Evolutionary conservation across 2,113 vertebrate genomes (phyloP).

Genomic region (Emydocephalus ijimae): DNA sequence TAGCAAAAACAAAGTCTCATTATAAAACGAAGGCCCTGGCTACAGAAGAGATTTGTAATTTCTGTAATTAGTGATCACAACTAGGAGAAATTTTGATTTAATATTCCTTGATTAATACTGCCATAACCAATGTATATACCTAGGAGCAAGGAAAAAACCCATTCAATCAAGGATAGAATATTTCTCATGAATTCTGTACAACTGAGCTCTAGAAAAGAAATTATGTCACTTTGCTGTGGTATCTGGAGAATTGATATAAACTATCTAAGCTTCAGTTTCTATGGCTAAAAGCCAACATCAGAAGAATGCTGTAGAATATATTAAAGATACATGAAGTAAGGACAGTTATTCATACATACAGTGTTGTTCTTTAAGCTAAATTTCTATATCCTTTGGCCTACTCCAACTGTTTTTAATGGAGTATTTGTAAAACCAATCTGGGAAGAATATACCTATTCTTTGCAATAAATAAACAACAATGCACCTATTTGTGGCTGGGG

Average conservation of each 20-base stretch:
- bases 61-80: neutral
- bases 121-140: neutral
- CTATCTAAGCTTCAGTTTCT: neutral
- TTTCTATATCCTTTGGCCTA: neutral
- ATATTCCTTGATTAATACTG: neutral
- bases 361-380: neutral
- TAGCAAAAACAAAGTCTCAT: neutral
- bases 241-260: neutral
- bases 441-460: neutral
- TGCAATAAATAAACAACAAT: neutral
- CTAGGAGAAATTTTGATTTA: neutral
- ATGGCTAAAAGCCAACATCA: neutral
- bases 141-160: neutral
- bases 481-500: neutral
- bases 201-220: neutral
- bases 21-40: neutral
- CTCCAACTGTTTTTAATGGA: neutral
- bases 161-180: neutral
- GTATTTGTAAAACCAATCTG: neutral
- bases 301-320: neutral
- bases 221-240: neutral
- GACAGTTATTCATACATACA: too few relatives aligned
- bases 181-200: neutral
- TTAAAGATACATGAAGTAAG: neutral
- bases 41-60: neutral